A percentile compares a stretch with the other conserved stretches of the same genome.
phyloP scores from a whole-genome alignment of 2,113 vertebrate genomes.

The Malurus melanocephalus region DNA sequence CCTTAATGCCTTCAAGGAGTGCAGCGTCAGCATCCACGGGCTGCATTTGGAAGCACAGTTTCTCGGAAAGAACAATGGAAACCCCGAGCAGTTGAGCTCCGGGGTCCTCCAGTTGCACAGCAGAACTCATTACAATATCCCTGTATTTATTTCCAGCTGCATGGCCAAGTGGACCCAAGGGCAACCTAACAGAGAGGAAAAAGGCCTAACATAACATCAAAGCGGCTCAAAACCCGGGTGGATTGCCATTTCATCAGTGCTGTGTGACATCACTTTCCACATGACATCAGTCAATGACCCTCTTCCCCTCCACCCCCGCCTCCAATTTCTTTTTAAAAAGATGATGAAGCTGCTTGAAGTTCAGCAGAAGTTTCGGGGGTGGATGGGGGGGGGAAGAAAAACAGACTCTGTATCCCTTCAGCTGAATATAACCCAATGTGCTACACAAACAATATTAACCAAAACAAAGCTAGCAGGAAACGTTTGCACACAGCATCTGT shows the following conservation, averaged over 20 bases:
- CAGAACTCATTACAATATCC: constrained; percentile 8
- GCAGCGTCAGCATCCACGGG: constrained; percentile 27
- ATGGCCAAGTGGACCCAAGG: constrained; percentile 25
- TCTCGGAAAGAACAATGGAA: constrained; percentile 51
- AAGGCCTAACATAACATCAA: constrained; percentile 52
- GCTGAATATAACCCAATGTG: constrained; percentile 82
- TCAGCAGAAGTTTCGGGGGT: constrained; percentile 61
- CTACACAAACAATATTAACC: constrained; percentile 85
- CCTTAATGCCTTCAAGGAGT: not conserved
- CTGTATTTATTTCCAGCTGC: constrained; percentile 53
- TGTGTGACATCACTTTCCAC: constrained; percentile 64
- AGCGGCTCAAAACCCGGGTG: constrained; percentile 17
- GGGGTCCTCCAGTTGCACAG: constrained; percentile 5
- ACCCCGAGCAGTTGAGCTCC: constrained; percentile 18
- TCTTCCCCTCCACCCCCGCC: constrained; percentile 18
- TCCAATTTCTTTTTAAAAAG: constrained; percentile 52
- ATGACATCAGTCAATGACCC: constrained; percentile 48
- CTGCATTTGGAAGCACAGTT: not conserved
- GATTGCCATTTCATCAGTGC: constrained; percentile 54
- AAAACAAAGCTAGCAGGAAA: constrained; percentile 85
- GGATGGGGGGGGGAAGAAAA: constrained; percentile 32
- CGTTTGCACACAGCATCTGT: constrained; percentile 86
- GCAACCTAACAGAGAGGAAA: constrained; percentile 33
- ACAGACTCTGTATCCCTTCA: constrained; percentile 70
- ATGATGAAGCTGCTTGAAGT: constrained; percentile 65